phyloP scores from a whole-genome alignment of 2,888 invertebrate species.

The Diplolepis rosae region DNA sequence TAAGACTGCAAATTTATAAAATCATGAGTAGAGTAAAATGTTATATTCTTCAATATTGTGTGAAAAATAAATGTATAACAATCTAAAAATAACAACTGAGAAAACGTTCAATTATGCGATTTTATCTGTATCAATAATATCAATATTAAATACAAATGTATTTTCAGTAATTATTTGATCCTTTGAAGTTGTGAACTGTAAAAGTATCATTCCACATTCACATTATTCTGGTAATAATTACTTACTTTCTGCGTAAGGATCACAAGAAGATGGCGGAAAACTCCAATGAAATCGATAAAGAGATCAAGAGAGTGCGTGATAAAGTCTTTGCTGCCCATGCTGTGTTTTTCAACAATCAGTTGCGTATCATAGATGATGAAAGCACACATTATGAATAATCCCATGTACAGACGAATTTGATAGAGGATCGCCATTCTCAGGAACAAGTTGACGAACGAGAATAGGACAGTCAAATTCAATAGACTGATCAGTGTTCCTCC shows the following conservation, averaged over 20 bases:
- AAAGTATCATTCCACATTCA: not conserved
- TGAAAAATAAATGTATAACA: too few relatives aligned
- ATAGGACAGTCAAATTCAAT: slow-evolving; percentile 84
- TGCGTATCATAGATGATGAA: slow-evolving; percentile 99
- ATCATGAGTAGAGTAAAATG: too few relatives aligned
- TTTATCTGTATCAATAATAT: too few relatives aligned
- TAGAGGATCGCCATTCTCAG: slow-evolving; percentile 87
- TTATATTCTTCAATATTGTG: too few relatives aligned
- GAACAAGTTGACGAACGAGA: slow-evolving; percentile 89
- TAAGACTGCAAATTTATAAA: too few relatives aligned
- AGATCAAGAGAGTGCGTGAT: slow-evolving; percentile 93
- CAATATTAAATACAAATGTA: too few relatives aligned
- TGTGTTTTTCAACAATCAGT: slow-evolving; percentile 93
- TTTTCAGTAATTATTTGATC: too few relatives aligned
- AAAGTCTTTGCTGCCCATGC: slow-evolving; percentile 93
- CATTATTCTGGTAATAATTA: slow-evolving; percentile 1
- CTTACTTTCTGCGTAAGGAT: slow-evolving; percentile 92
- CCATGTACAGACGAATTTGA: slow-evolving; percentile 90
- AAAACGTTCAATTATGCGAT: too few relatives aligned
- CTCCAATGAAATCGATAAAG: slow-evolving; percentile 95
- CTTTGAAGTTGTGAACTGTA: not conserved
- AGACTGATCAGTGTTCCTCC: slow-evolving; percentile 92
- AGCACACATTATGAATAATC: slow-evolving; percentile 92
- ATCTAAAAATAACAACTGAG: too few relatives aligned
- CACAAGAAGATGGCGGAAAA: slow-evolving; percentile 93